phyloP scores from a whole-genome alignment of 1,140 invertebrate species.

The Panagrolaimus sp. region DNA sequence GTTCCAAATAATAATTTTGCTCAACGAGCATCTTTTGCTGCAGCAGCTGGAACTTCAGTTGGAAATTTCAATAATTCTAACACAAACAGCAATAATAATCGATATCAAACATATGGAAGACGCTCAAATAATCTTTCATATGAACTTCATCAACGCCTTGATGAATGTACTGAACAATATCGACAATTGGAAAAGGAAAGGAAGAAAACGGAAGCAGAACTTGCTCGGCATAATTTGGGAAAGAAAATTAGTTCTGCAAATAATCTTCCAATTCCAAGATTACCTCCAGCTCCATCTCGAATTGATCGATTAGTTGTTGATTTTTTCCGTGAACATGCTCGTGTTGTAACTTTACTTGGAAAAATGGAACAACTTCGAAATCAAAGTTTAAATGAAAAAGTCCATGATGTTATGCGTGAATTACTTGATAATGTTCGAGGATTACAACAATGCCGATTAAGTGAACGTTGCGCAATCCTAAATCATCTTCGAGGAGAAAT shows the following conservation, averaged over 20 bases:
- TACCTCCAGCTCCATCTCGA: constrained; percentile 74
- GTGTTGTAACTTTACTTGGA: constrained; percentile 61
- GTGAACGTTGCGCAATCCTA: constrained; percentile 50
- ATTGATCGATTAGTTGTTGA: constrained; percentile 78
- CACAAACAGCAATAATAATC: constrained; percentile 17
- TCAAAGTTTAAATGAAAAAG: constrained; percentile 31
- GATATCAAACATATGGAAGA: constrained; percentile 9
- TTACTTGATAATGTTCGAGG: constrained; percentile 52
- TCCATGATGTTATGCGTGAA: constrained; percentile 48
- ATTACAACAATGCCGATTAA: constrained; percentile 51
- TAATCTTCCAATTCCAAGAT: constrained; percentile 72
- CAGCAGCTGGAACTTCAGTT: not conserved
- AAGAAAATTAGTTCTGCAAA: constrained; percentile 76
- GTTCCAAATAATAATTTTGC: constrained; percentile 5
- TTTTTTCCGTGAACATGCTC: constrained; percentile 73
- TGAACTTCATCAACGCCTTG: constrained; percentile 62
- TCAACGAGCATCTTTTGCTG: not conserved
- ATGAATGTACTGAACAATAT: constrained; percentile 77
- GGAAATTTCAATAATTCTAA: not conserved
- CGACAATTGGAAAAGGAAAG: constrained; percentile 75
- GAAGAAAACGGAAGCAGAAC: constrained; percentile 75
- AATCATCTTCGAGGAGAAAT: constrained; percentile 54
- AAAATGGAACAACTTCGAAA: constrained; percentile 58
- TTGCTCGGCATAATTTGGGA: constrained; percentile 74
- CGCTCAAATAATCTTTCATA: not conserved